Conservation (phyloP, 2,797 vertebrate genomes). For the Nannoperca australis region DNA sequence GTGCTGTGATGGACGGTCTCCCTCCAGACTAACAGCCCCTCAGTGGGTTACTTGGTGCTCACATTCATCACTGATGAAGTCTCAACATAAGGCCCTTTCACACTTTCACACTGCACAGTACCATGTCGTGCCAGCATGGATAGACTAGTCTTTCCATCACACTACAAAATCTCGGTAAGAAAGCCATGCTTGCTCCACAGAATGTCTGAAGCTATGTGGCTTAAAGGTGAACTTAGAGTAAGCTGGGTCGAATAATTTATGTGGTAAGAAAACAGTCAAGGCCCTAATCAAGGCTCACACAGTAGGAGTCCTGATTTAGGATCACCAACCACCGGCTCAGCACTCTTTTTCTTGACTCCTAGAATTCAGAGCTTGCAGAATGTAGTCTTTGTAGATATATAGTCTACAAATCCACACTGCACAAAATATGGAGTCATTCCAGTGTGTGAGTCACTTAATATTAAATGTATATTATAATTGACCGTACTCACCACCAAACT, state of each 20-base stretch:
- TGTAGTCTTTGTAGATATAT: conserved; percentile 30
- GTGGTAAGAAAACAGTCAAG: conserved; percentile 60
- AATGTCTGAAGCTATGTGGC: conserved; percentile 44
- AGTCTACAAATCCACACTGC: conserved; percentile 25
- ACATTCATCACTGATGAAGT: conserved; percentile 59
- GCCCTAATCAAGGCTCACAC: conserved; percentile 67
- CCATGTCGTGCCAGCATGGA: conserved; percentile 49
- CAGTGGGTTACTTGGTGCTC: conserved; percentile 40
- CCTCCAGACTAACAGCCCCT: conserved; percentile 46
- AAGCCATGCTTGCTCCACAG: conserved; percentile 25
- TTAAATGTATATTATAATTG: not conserved
- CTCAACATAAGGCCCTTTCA: conserved; percentile 58
- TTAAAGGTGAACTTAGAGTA: conserved; percentile 51
- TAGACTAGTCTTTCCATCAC: conserved; percentile 63
- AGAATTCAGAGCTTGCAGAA: conserved; percentile 45
- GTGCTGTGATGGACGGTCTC: conserved; percentile 37
- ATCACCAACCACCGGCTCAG: conserved; percentile 56
- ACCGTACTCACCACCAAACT: conserved; percentile 17
- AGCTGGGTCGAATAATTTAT: conserved; percentile 64
- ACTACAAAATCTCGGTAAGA: conserved; percentile 46
- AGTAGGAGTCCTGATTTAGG: conserved; percentile 68
- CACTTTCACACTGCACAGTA: conserved; percentile 21
- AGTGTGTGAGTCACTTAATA: conserved; percentile 4
- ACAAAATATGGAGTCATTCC: conserved; percentile 36
- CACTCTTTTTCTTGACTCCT: conserved; percentile 45